Evolutionary conservation across 2,888 invertebrate genomes (phyloP).

Genomic region (Drosophila anomalata): DNA sequence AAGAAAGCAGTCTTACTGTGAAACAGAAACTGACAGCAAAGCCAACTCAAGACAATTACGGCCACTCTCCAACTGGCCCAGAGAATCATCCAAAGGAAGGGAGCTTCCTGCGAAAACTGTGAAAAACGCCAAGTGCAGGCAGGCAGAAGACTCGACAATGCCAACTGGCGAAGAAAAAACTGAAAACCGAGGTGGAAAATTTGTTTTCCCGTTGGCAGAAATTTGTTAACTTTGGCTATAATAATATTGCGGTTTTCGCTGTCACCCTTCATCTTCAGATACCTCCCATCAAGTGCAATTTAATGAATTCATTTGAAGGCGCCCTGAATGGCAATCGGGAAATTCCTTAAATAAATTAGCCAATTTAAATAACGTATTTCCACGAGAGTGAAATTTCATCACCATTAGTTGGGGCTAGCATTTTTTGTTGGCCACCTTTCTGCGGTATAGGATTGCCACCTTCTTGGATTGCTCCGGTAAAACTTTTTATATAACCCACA

Average conservation of each 20-base stretch:
- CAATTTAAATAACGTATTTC: constrained; percentile 19
- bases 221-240: constrained; percentile 20
- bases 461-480: constrained; percentile 12
- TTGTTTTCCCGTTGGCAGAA: constrained; percentile 21
- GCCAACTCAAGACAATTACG: constrained; percentile 33
- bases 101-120: constrained; percentile 1
- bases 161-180: constrained; percentile 3
- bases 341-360: constrained; percentile 22
- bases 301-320: not conserved
- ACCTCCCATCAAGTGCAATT: constrained; percentile 2
- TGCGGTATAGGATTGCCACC: constrained; percentile 18
- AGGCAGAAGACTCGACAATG: constrained; percentile 15
- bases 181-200: constrained; percentile 21
- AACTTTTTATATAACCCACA: constrained; percentile 37
- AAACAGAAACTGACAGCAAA: constrained; percentile 21
- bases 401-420: not conserved
- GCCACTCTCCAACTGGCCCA: constrained; percentile 11
- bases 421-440: constrained; percentile 25
- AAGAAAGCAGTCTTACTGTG: not conserved
- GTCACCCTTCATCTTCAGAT: not conserved
- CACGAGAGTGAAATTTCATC: constrained; percentile 6
- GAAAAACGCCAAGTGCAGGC: constrained; percentile 43
- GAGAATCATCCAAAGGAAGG: not conserved
- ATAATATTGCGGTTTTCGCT: constrained; percentile 16
- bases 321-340: constrained; percentile 11